These are phyloP conservation scores for Pelochelys cantorii DNA, from an alignment of 2,797 vertebrate species.

Conservation along the genomic window DNA sequence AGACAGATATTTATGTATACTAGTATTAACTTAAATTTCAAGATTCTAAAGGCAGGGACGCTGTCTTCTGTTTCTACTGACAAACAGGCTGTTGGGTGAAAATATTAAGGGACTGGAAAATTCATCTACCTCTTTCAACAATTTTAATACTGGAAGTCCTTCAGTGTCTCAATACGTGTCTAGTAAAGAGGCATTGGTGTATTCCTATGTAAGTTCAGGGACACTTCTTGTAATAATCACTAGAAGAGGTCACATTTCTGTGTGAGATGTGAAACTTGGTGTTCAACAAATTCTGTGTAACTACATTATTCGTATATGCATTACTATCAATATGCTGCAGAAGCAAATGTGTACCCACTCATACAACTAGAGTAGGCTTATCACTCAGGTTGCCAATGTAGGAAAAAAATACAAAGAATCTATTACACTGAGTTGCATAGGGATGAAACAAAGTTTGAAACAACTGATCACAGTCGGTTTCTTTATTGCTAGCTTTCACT, in stretches of 20 bases:
- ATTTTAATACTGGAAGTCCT: background rate
- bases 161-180: rapidly evolving
- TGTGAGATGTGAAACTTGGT: background rate
- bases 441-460: background rate
- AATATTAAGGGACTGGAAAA: background rate
- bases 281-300: background rate
- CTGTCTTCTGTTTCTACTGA: background rate
- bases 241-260: background rate
- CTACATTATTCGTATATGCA: background rate
- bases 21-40: background rate
- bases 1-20: background rate
- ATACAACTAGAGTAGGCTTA: background rate
- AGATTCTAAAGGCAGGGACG: background rate
- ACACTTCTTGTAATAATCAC: background rate
- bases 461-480: background rate
- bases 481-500: background rate
- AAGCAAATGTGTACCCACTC: background rate
- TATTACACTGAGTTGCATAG: background rate
- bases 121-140: background rate
- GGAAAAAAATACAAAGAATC: background rate
- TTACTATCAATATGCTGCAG: background rate
- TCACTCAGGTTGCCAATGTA: background rate
- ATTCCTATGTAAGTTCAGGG: background rate
- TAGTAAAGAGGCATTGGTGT: background rate
- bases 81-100: background rate